phyloP scores from a whole-genome alignment of 2,113 vertebrate genomes.

The Mastomys coucha region DNA sequence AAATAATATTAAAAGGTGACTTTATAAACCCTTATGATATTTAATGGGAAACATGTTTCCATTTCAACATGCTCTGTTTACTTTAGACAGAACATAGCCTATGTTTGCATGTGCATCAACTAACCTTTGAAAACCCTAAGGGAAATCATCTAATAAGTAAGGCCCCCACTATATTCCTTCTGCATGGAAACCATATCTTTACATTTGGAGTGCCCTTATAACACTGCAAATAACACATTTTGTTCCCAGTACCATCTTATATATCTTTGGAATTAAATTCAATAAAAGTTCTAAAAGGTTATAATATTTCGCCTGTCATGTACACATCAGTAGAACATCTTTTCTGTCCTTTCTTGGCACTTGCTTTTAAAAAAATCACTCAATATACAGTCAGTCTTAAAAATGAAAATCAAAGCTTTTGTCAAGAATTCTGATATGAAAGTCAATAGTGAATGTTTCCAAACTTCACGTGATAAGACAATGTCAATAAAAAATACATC shows the following conservation, averaged over 20 bases:
- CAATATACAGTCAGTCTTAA: slow-evolving; percentile 40
- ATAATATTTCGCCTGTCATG: neutral
- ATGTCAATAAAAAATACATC: slow-evolving; percentile 16
- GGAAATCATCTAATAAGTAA: neutral
- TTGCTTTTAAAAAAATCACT: slow-evolving; percentile 53
- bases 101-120: neutral
- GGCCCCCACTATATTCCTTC: neutral
- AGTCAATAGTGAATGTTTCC: slow-evolving; percentile 43
- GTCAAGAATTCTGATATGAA: slow-evolving; percentile 45
- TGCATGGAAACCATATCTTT: neutral
- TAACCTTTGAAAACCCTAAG: slow-evolving; percentile 20
- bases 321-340: slow-evolving; percentile 47
- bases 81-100: neutral
- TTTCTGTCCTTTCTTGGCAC: slow-evolving; percentile 34
- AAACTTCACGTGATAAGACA: slow-evolving; percentile 47
- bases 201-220: slow-evolving; percentile 35
- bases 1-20: neutral
- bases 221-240: slow-evolving; percentile 45
- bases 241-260: neutral
- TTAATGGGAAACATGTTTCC: neutral
- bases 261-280: slow-evolving; percentile 57
- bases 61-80: slow-evolving; percentile 6
- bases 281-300: neutral
- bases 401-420: slow-evolving; percentile 44
- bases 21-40: neutral